Percentiles rank a stretch among this genome's conserved stretches.
These are phyloP conservation scores for Neoarius graeffei DNA, from an alignment of 2,113 vertebrate genomes.

Conservation along the genomic window DNA sequence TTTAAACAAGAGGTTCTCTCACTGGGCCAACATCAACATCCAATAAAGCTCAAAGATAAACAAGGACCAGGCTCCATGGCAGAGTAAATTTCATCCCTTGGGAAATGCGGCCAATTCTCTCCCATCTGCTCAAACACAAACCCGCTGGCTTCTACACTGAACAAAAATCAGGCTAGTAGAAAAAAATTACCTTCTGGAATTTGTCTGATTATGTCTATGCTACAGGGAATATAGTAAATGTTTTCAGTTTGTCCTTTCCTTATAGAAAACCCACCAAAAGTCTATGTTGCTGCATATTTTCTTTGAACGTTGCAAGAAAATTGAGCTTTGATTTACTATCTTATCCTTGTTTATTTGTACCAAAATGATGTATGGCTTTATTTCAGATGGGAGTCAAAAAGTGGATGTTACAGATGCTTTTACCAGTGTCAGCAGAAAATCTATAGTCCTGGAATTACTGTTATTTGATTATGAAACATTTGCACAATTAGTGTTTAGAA, in stretches of 20 bases:
- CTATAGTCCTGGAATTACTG: not conserved
- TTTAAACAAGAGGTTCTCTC: constrained; percentile 74
- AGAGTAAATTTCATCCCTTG: constrained; percentile 75
- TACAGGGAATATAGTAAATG: constrained; percentile 40
- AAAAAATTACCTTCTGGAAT: constrained; percentile 55
- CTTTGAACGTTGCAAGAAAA: constrained; percentile 27
- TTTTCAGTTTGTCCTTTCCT: constrained; percentile 35
- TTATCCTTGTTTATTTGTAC: constrained; percentile 29
- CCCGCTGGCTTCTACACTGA: constrained; percentile 68
- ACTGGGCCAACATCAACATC: constrained; percentile 77
- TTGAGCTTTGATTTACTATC: constrained; percentile 25
- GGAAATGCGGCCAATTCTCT: constrained; percentile 71
- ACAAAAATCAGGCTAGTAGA: constrained; percentile 59
- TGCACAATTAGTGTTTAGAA: not conserved
- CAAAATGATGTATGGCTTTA: constrained; percentile 32
- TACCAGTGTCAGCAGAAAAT: not conserved
- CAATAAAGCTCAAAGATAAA: constrained; percentile 78
- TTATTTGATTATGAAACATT: constrained; percentile 48
- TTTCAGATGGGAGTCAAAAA: constrained; percentile 40
- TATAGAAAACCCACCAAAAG: not conserved
- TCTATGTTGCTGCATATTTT: not conserved
- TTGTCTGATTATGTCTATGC: constrained; percentile 52
- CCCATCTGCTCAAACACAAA: constrained; percentile 77
- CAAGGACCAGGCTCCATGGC: constrained; percentile 69
- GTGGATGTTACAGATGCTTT: constrained; percentile 62